These are phyloP conservation scores for Epiblema foenella DNA, from an alignment of 2,888 invertebrate genomes.

Conservation along the genomic window DNA sequence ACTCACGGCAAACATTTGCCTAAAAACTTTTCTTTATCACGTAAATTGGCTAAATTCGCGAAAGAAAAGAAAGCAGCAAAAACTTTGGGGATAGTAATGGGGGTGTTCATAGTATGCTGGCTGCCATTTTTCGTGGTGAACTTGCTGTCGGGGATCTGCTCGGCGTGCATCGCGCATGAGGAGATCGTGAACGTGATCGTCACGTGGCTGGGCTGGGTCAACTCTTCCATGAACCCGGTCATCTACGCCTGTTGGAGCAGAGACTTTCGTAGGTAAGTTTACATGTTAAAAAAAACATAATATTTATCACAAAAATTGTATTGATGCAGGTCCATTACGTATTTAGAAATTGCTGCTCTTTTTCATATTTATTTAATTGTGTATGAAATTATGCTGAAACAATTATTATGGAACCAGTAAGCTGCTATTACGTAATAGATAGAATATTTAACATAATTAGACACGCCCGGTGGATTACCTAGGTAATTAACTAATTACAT, in stretches of 20 bases:
- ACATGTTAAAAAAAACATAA: not conserved
- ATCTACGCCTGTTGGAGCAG: slow-evolving; percentile 99
- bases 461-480: not conserved
- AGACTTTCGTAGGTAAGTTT: slow-evolving; percentile 94
- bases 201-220: slow-evolving; percentile 98
- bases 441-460: not conserved
- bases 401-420: not conserved
- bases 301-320: not conserved
- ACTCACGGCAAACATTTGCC: slow-evolving; percentile 86
- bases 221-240: slow-evolving; percentile 98
- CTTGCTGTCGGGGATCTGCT: slow-evolving; percentile 94
- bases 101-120: slow-evolving; percentile 98
- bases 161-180: slow-evolving; percentile 94
- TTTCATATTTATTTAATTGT: too few relatives aligned
- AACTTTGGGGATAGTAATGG: slow-evolving; percentile 98
- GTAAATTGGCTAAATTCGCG: slow-evolving; percentile 97
- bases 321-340: too few relatives aligned
- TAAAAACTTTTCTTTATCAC: slow-evolving; percentile 96
- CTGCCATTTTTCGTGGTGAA: slow-evolving; percentile 98
- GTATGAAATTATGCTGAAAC: not conserved
- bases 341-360: too few relatives aligned
- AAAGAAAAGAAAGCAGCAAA: slow-evolving; percentile 99
- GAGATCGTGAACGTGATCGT: slow-evolving; percentile 95
- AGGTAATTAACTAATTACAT: slow-evolving; percentile 1
- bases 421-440: not conserved